Base-by-base conservation (phyloP, 2,113 vertebrate species). In the Trogon melanurus region DNA sequence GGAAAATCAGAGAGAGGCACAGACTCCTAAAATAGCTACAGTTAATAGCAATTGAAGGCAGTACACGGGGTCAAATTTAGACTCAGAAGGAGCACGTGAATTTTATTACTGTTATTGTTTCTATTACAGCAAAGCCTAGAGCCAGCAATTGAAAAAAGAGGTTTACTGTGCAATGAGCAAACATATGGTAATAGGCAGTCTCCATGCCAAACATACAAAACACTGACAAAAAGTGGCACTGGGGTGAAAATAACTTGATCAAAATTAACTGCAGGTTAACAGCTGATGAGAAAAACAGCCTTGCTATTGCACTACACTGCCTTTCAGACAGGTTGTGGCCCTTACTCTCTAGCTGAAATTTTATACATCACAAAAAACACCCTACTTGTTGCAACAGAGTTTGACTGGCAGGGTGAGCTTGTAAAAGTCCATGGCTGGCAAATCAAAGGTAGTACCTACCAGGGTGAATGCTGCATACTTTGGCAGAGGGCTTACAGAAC, bases 31-130 rank as follows among this genome's bases (percentile, higher is more conserved):
- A 61, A 57, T 13, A 78, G 76, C 79, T 91, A 21, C 61, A 94
- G 61, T 51, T 72, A 93, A 8, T 56, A 93, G 86, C 38, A 91
- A 81, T 2, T 84, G 70, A n/a, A 95, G 69, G 76, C 79, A 87
- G 45, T 29, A 71, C 47, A 54, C 32, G 79, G 30, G 45, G 54
- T 89, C 89, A 95, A 75, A 96, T 89, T 94, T 82, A 93, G 84
- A 82, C 41, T 72, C 53, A 44, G 79, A 90, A 90, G 14, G 21
- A 92, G 70, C 83, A 89, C 2, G 2, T 89, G 91, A 89, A 95
- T 87, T 91, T 87, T 91, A 89, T 95, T 92, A 89, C 1, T 34
- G 47, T 57, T 90, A 91, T 75, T 92, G 70, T 92, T 93, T 81
- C 72, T 93, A 41, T 44, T 86, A 87, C 65, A 69, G 69, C 16